phyloP scores from a whole-genome alignment of 2,888 invertebrate species.

The Zelleria hepariella region DNA sequence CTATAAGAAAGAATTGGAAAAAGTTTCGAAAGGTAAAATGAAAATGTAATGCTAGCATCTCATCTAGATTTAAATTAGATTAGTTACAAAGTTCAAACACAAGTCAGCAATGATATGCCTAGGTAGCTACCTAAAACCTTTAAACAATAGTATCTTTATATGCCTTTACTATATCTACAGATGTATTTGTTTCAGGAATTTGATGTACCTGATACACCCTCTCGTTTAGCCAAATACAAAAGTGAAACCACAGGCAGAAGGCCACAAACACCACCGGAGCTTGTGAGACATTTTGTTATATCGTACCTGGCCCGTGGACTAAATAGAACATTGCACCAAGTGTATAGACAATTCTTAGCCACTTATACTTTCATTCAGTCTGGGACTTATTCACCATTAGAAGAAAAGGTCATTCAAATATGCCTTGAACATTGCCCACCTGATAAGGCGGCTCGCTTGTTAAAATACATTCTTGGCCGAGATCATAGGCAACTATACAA shows the following conservation, averaged over 20 bases:
- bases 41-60: slow-evolving; percentile 3
- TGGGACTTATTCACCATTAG: slow-evolving; percentile 31
- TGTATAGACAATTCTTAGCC: slow-evolving; percentile 35
- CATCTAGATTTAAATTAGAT: too few species aligned
- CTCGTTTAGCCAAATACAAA: slow-evolving; percentile 39
- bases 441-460: slow-evolving; percentile 25
- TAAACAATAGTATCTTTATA: too few species aligned
- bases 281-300: slow-evolving; percentile 35
- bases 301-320: slow-evolving; percentile 45
- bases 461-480: slow-evolving; percentile 35
- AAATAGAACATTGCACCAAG: slow-evolving; percentile 42
- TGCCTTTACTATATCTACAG: too few species aligned
- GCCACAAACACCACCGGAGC: slow-evolving; percentile 30
- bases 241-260: slow-evolving; percentile 16
- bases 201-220: slow-evolving; percentile 41
- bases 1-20: slow-evolving; percentile 41
- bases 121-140: too few species aligned
- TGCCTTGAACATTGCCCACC: slow-evolving; percentile 39
- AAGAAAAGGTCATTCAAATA: slow-evolving; percentile 47
- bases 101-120: too few species aligned
- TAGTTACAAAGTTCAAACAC: too few species aligned
- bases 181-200: slow-evolving; percentile 32
- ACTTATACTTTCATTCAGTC: slow-evolving; percentile 27
- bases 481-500: slow-evolving; percentile 43
- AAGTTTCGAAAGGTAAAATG: slow-evolving; percentile 36